Conservation (phyloP, 2,113 vertebrate species). For the Trematocara macrostoma region DNA sequence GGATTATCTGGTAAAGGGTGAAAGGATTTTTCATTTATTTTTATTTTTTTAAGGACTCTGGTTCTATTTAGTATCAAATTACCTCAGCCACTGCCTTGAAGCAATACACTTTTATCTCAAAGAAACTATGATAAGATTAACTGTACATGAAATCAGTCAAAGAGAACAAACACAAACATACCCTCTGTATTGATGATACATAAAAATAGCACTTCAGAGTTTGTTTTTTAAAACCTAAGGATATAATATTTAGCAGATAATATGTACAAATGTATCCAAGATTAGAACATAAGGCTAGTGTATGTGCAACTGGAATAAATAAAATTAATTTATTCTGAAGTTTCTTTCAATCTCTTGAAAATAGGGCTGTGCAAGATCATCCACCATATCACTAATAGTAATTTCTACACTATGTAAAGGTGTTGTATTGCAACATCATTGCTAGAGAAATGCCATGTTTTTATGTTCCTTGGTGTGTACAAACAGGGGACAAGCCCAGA, state of each 20-base stretch:
- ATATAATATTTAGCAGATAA: not conserved
- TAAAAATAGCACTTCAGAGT: not conserved
- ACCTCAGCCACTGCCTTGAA: not conserved
- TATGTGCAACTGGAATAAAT: not conserved
- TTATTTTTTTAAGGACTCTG: not conserved
- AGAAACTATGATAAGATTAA: not conserved
- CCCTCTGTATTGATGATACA: not conserved
- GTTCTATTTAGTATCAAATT: not conserved
- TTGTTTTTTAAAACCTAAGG: not conserved
- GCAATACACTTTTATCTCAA: not conserved
- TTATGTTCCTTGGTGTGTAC: not conserved
- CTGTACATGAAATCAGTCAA: not conserved
- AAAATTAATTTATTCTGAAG: not conserved
- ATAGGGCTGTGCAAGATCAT: not conserved
- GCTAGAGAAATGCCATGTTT: not conserved
- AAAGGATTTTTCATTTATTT: not conserved
- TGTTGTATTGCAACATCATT: not conserved
- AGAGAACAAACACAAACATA: not conserved
- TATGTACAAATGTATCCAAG: not conserved
- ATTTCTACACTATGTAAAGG: not conserved
- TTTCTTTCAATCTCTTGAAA: not conserved
- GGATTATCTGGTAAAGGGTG: not conserved
- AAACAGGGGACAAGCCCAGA: not conserved
- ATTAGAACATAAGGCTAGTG: not conserved
- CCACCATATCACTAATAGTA: not conserved